Evolutionary conservation across 2,888 invertebrate genomes (phyloP).

Genomic region (Trimorus sp.): DNA sequence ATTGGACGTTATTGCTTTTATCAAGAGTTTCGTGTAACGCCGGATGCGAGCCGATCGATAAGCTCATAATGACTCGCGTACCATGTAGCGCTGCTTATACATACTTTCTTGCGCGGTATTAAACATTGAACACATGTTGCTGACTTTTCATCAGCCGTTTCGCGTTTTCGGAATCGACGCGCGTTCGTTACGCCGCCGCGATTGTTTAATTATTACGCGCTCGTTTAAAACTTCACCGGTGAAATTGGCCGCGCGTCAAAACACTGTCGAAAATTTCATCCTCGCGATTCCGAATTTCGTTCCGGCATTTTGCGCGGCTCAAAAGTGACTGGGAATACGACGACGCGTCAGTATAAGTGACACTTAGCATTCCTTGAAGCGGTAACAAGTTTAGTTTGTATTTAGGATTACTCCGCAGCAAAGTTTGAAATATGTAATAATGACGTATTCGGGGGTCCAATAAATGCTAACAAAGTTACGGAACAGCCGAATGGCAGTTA

Average conservation of each 20-base stretch:
- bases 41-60: slow-evolving; percentile 13
- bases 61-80: background rate
- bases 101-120: too few species aligned
- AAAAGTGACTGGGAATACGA: slow-evolving; percentile 3
- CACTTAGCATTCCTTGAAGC: slow-evolving; percentile 24
- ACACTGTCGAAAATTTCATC: too few species aligned
- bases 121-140: too few species aligned
- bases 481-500: slow-evolving; percentile 41
- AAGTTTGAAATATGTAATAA: slow-evolving; percentile 56
- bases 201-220: too few species aligned
- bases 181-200: too few species aligned
- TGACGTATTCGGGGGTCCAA: slow-evolving; percentile 44
- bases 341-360: slow-evolving; percentile 22
- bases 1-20: slow-evolving; percentile 4
- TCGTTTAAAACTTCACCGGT: too few species aligned
- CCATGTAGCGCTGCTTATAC: too few species aligned
- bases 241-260: too few species aligned
- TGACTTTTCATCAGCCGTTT: too few species aligned
- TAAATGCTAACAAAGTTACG: slow-evolving; percentile 55
- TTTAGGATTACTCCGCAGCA: slow-evolving; percentile 21
- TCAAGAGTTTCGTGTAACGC: background rate
- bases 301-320: too few species aligned
- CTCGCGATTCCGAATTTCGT: too few species aligned
- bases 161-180: too few species aligned
- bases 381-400: slow-evolving; percentile 43